Conservation (phyloP, 1,140 invertebrate species). For the Campoletis sonorensis region DNA sequence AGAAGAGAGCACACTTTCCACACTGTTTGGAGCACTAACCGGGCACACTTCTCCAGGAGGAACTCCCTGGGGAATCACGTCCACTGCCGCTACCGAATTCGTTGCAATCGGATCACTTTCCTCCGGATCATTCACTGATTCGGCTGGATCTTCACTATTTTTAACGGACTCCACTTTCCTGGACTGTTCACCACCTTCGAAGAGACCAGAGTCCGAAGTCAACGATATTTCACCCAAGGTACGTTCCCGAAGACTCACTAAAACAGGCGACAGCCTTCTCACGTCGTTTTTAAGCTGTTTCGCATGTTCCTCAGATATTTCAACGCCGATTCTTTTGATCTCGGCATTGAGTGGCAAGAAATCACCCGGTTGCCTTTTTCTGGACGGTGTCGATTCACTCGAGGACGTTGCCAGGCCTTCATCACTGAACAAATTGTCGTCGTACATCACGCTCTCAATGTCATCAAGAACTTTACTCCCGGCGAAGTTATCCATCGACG, state of each 20-base stretch:
- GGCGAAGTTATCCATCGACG: neutral
- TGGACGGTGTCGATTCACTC: slow-evolving; percentile 45
- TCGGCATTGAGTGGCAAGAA: slow-evolving; percentile 66
- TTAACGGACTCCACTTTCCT: slow-evolving; percentile 46
- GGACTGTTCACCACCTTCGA: slow-evolving; percentile 37
- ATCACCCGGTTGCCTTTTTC: slow-evolving; percentile 62
- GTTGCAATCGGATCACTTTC: neutral
- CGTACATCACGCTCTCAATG: neutral
- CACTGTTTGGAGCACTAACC: neutral
- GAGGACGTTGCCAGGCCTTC: neutral
- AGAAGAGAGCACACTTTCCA: neutral
- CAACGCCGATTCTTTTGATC: slow-evolving; percentile 70
- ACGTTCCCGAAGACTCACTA: slow-evolving; percentile 70
- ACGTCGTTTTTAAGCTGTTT: slow-evolving; percentile 70
- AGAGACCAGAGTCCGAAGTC: slow-evolving; percentile 62
- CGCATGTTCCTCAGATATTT: slow-evolving; percentile 70
- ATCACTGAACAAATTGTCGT: slow-evolving; percentile 16
- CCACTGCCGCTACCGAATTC: too few species aligned
- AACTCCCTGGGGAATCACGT: neutral
- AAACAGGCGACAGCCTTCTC: slow-evolving; percentile 70
- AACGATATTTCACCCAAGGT: slow-evolving; percentile 73
- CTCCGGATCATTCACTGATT: neutral
- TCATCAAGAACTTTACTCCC: neutral
- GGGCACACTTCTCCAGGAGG: neutral
- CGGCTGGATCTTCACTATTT: slow-evolving; percentile 4